Conservation (phyloP, 2,113 vertebrate species). For the Forbesichthys papilliferus region DNA sequence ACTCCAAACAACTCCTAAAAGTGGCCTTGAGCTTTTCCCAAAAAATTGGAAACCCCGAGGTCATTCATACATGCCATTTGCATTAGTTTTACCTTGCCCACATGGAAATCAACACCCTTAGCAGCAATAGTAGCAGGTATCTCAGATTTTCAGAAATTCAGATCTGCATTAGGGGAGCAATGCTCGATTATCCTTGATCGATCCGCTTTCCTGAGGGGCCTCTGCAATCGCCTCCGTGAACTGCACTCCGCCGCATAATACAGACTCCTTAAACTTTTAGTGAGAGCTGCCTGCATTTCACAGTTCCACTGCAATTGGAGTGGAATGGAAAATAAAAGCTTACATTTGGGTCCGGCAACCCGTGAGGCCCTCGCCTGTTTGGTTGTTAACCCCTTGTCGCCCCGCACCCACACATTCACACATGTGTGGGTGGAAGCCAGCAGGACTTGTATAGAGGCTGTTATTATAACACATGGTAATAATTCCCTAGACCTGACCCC, state of each 20-base stretch:
- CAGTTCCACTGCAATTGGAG: background rate
- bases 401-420: background rate
- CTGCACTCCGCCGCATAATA: slow-evolving; percentile 10
- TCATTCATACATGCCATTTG: background rate
- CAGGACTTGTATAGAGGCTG: background rate
- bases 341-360: background rate
- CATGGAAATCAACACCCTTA: slow-evolving; percentile 4
- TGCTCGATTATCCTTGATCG: slow-evolving; percentile 17
- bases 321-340: background rate
- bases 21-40: background rate
- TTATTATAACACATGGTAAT: background rate
- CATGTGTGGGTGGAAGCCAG: background rate
- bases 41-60: background rate
- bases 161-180: background rate
- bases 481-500: background rate
- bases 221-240: slow-evolving; percentile 16
- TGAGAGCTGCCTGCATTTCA: background rate
- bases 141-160: background rate
- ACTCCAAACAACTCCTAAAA: background rate
- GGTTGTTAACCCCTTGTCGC: background rate
- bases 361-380: background rate
- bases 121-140: background rate
- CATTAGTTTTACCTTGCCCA: background rate
- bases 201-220: slow-evolving; percentile 5
- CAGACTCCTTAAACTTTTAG: background rate